Evolutionary conservation across 2,888 invertebrate genomes (phyloP).

Genomic region (Sinhomidia bicolor): DNA sequence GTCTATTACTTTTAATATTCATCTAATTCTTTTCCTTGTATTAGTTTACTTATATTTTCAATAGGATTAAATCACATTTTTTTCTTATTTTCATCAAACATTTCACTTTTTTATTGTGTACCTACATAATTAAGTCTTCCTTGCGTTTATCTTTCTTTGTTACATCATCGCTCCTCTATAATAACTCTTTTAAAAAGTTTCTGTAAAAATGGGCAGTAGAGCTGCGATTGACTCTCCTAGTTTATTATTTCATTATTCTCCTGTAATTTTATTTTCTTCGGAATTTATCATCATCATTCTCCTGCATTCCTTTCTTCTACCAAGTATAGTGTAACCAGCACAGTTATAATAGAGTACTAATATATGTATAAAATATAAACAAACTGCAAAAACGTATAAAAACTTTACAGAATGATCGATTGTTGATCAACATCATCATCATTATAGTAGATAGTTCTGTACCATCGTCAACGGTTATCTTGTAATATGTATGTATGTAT

Average conservation of each 20-base stretch:
- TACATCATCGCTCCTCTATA: background rate
- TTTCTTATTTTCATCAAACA: conserved; percentile 29
- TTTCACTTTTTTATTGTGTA: background rate
- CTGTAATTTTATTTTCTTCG: conserved; percentile 19
- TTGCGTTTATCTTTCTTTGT: conserved; percentile 44
- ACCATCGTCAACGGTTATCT: conserved; percentile 1
- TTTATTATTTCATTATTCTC: background rate
- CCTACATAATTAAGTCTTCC: conserved; percentile 53
- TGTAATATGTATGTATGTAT: conserved; percentile 2
- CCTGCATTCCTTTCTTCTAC: background rate
- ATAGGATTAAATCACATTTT: conserved; percentile 54
- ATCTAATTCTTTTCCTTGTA: background rate
- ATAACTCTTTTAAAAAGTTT: conserved; percentile 19
- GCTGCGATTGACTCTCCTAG: conserved; percentile 14
- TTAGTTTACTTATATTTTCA: conserved; percentile 10
- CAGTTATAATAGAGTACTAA: conserved; percentile 38
- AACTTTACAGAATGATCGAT: conserved; percentile 49
- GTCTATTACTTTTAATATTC: conserved; percentile 2
- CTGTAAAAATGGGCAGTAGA: conserved; percentile 68
- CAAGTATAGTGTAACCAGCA: conserved; percentile 61
- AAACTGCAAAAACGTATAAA: conserved; percentile 73
- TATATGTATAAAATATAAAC: conserved; percentile 63
- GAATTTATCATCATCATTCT: conserved; percentile 30
- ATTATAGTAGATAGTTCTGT: conserved; percentile 9
- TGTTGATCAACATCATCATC: conserved; percentile 54